Percentiles rank a stretch among this genome's conserved stretches.
Conservation (phyloP, 1,140 invertebrate species). For the Monomorium pharaonis region DNA sequence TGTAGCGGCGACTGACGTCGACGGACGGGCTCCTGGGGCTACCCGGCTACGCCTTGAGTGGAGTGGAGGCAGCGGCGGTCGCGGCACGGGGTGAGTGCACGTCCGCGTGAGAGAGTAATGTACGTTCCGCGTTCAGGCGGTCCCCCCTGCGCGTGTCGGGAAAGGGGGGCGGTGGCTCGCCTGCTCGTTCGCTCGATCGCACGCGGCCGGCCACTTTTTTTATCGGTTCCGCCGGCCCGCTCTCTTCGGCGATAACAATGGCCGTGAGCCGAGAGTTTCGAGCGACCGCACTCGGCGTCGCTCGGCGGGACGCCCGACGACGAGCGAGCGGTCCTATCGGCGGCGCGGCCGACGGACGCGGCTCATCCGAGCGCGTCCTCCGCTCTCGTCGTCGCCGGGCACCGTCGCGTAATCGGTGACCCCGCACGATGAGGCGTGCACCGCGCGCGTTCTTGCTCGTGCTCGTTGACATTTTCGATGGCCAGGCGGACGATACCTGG, state of each 20-base stretch:
- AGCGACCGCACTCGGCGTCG: not conserved
- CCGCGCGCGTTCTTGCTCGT: not conserved
- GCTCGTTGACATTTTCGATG: not conserved
- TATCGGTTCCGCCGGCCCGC: slow-evolving; percentile 69
- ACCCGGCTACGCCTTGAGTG: slow-evolving; percentile 54
- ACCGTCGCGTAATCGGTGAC: not conserved
- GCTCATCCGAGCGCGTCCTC: not conserved
- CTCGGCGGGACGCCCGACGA: slow-evolving; percentile 11
- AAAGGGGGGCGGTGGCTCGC: slow-evolving; percentile 81
- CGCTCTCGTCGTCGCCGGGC: not conserved
- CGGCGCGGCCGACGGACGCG: not conserved
- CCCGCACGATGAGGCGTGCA: not conserved
- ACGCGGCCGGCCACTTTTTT: slow-evolving; percentile 73
- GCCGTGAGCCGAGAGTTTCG: slow-evolving; percentile 26
- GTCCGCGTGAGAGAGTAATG: slow-evolving; percentile 62
- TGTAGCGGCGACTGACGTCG: slow-evolving; percentile 70
- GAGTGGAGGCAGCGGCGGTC: slow-evolving; percentile 59
- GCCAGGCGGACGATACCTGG: not conserved
- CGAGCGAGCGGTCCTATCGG: not conserved
- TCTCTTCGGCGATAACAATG: slow-evolving; percentile 78
- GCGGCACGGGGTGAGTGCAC: slow-evolving; percentile 72
- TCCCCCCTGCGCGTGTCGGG: slow-evolving; percentile 63
- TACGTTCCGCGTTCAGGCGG: slow-evolving; percentile 14
- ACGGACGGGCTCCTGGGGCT: slow-evolving; percentile 59
- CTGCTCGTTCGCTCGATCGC: slow-evolving; percentile 58